Conservation (phyloP, 2,113 vertebrate species). For the Suncus etruscus region DNA sequence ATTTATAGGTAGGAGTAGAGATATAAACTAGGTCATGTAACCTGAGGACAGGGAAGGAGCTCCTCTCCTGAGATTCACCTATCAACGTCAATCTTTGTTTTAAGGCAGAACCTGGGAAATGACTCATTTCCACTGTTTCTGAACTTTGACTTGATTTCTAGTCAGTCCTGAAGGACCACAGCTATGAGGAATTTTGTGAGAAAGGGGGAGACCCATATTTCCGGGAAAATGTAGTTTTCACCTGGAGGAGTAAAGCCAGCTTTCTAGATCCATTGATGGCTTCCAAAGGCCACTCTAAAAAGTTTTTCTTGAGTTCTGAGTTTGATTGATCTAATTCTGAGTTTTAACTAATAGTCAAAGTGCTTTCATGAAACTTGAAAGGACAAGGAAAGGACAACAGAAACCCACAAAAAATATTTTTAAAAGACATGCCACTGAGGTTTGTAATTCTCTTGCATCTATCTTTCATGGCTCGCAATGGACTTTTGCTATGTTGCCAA, state of each 20-base stretch:
- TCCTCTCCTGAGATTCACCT: slow-evolving; percentile 39
- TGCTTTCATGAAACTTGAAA: neutral
- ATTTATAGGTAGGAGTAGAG: slow-evolving; percentile 62
- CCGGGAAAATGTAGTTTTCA: neutral
- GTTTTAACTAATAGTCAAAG: neutral
- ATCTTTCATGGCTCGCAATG: slow-evolving; percentile 12
- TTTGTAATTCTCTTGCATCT: slow-evolving; percentile 1
- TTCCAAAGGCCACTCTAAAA: slow-evolving; percentile 44
- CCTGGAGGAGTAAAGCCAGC: neutral
- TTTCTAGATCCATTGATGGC: neutral
- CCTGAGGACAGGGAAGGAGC: slow-evolving; percentile 45
- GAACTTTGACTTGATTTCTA: neutral
- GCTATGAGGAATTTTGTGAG: too few species aligned
- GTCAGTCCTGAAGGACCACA: neutral
- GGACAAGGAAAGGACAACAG: slow-evolving; percentile 25
- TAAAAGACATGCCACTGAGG: neutral
- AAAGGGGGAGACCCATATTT: neutral
- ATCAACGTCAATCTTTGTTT: slow-evolving; percentile 45
- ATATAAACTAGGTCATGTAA: slow-evolving; percentile 68
- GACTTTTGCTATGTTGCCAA: neutral
- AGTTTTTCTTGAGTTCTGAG: neutral
- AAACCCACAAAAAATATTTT: neutral
- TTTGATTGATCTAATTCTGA: slow-evolving; percentile 23
- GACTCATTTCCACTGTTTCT: neutral
- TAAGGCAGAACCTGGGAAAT: slow-evolving; percentile 30